Base-by-base conservation (phyloP, 2,113 vertebrate genomes). In the Labeo rohita region DNA sequence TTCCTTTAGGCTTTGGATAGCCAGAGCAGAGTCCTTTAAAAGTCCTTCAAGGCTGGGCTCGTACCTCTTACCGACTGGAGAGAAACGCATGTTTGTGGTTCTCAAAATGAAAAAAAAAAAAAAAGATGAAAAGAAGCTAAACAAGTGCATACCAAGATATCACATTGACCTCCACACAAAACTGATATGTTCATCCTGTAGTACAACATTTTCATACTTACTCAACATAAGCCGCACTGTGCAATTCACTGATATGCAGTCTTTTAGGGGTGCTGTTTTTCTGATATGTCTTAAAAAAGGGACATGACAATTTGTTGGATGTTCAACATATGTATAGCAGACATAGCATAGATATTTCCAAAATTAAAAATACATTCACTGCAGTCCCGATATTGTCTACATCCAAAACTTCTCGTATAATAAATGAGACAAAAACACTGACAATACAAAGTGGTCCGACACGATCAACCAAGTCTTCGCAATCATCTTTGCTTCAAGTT, bases 91-190 rank as follows among this genome's bases (percentile, higher is more conserved):
- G 39, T 34, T 13, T 59, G 65, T 80, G 70, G 8, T 43, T 43
- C 23, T 84, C 76, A 80, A 66, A 82, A 85, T 36, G 43, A 83
- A 43, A 72, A 72, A 68, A 81, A 8, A 52, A 72, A 18, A 11
- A 6, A 47, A 81, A 28, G 28, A 28, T 28, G 28, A 28, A 28
- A 61, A 59, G 11, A n/a, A 83, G 56, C 28, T 12, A 63, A n/a
- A 83, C 18, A 73, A 72, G 56, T 86, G 56, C 52, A 77, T 61
- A 61, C 59, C 73, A 8, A 73, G n/a, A 87, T 5, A 50, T 83
- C 88, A 89, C 74, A 45, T 76, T 65, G 78, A 81, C 75, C 87
- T 81, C 84, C 89, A 85, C 61, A 80, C 73, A 86, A 91, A 80
- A 28, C n/a, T 49, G 43, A 80, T 49, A 65, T 49, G 59, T 49